phyloP scores from a whole-genome alignment of 2,797 vertebrate species.

The Philypnodon macrostomus region DNA sequence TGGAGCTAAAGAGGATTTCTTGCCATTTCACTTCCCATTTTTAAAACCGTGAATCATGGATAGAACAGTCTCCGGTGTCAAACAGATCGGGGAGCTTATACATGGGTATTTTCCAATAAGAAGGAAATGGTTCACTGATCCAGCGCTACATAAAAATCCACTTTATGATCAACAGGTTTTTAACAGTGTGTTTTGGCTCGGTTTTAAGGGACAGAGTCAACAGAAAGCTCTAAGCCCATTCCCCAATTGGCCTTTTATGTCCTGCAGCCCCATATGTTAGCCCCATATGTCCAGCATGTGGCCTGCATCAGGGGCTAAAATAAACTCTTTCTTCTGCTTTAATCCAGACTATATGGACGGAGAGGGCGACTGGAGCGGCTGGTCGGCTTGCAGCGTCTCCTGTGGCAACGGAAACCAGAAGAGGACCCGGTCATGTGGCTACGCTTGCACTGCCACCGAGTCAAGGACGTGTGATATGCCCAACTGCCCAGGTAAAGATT shows the following conservation, averaged over 20 bases:
- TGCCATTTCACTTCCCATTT: slow-evolving; percentile 56
- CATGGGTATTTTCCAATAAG: background rate
- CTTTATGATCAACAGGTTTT: slow-evolving; percentile 8
- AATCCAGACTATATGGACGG: slow-evolving; percentile 86
- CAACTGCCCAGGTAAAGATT: slow-evolving; percentile 86
- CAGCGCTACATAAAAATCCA: slow-evolving; percentile 4
- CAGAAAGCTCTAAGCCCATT: slow-evolving; percentile 58
- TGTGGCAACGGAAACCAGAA: slow-evolving; percentile 92
- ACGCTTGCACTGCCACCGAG: slow-evolving; percentile 92
- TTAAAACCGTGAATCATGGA: slow-evolving; percentile 38
- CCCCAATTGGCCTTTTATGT: slow-evolving; percentile 53
- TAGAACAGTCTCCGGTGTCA: slow-evolving; percentile 15
- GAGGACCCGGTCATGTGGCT: slow-evolving; percentile 89
- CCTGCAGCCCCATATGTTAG: slow-evolving; percentile 52
- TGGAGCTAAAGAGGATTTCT: slow-evolving; percentile 60
- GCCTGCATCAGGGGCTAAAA: slow-evolving; percentile 69
- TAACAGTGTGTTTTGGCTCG: slow-evolving; percentile 10
- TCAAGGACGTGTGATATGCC: slow-evolving; percentile 91
- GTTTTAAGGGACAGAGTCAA: slow-evolving; percentile 60
- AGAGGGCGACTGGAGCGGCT: slow-evolving; percentile 92
- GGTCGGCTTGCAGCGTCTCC: slow-evolving; percentile 90
- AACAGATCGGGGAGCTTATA: slow-evolving; percentile 2
- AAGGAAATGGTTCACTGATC: background rate
- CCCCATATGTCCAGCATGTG: slow-evolving; percentile 77
- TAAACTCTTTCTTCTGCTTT: slow-evolving; percentile 22